Evolutionary conservation across 2,797 vertebrate genomes (phyloP).

Genomic region (Microhierax caerulescens): DNA sequence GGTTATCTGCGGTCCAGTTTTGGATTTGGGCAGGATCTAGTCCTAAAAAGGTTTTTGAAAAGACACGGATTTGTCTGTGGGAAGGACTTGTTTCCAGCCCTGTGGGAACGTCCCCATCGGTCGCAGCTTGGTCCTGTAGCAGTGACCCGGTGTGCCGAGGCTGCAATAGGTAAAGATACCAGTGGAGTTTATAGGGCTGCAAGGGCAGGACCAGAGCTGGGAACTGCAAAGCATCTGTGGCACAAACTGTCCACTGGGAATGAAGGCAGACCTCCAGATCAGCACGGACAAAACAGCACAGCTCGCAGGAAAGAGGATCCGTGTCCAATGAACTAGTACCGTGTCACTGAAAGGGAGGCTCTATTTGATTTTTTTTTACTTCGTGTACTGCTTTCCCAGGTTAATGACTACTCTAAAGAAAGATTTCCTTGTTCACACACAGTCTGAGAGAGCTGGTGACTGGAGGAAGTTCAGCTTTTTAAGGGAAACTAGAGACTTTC

Average conservation of each 20-base stretch:
- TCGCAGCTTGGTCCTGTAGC: background rate
- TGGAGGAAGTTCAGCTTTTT: background rate
- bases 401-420: background rate
- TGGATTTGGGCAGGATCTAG: background rate
- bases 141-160: rapidly evolving
- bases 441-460: background rate
- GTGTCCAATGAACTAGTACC: background rate
- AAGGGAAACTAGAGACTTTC: background rate
- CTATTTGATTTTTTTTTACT: background rate
- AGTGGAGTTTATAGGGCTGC: background rate
- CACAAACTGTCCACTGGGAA: background rate
- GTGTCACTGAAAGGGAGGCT: background rate
- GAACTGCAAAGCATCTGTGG: background rate
- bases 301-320: background rate
- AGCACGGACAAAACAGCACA: background rate
- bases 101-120: rapidly evolving
- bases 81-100: background rate
- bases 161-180: background rate
- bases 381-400: rapidly evolving
- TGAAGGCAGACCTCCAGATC: background rate
- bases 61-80: background rate
- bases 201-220: background rate
- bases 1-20: background rate
- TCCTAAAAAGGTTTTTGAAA: background rate
- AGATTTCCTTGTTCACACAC: background rate